Evolutionary conservation across 2,113 vertebrate genomes (phyloP), one percentile per base, ranked within the genome.

Genomic region (Oryzias woworae): DNA sequence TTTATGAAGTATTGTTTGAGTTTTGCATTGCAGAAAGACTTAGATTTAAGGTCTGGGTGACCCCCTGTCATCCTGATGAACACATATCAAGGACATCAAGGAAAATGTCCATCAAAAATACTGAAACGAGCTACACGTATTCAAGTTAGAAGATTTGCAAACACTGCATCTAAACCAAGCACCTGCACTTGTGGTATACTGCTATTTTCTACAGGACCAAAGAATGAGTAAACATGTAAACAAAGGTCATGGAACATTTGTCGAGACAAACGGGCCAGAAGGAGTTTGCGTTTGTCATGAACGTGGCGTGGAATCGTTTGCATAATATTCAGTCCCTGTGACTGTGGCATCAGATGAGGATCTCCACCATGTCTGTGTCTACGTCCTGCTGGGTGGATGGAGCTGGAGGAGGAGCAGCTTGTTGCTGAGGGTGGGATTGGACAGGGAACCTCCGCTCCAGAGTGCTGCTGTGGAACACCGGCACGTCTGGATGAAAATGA

Each of bases 341-440:
- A 18, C 42, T 4, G 53, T 3, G 10, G 18, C 41, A 7, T 92
- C 84, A 93, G 80, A 93, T 93, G 59, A 93, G 92, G 70, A 93
- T 92, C 80, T 93, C 92, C 70, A 93, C 91, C 87, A 93, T 89
- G 66, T 93, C 92, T 1, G 47, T 86, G 75, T 93, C 92, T 42
- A 90, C 62, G 16, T 93, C 92, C 56, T 89, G 89, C n/a, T 89
- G 90, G 16, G 45, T 17, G 15, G 65, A 8, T 1, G 47, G 43
- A 13, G 53, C 71, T 15, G 71, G 36, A n/a, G 66, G 51, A 3
- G 53, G 57, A 4, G 69, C 59, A 2, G 46, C 36, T 36, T 36
- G 70, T 4, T 69, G 71, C 47, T 85, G 90, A 1, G 70, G 46
- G 62, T 82, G 85, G 14, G 87, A 68, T 66, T 90, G 90, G 26